A percentile compares a stretch with the other conserved stretches of the same genome.
These are phyloP conservation scores for Strigamia maritima DNA, from an alignment of 2,888 invertebrate species.

Conservation along the genomic window DNA sequence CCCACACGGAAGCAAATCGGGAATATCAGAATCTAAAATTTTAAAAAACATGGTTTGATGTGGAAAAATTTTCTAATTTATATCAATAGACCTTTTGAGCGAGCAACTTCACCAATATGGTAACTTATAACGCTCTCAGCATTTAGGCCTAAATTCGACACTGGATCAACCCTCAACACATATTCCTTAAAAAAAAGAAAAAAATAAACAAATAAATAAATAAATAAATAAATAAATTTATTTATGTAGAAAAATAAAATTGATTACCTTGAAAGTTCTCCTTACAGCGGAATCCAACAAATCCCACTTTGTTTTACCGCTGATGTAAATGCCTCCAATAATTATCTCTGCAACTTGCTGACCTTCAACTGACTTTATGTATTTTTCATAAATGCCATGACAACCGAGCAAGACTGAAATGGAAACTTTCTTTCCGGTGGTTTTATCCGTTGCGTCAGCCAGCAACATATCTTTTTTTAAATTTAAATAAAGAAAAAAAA, in stretches of 20 bases:
- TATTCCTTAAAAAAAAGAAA: constrained; percentile 64
- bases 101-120: constrained; percentile 74
- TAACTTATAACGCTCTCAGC: constrained; percentile 90
- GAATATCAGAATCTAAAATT: constrained; percentile 57
- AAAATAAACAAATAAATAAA: constrained; percentile 12
- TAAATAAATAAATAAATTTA: neutral
- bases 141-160: constrained; percentile 75
- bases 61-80: constrained; percentile 47
- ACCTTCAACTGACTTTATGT: constrained; percentile 43
- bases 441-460: constrained; percentile 49
- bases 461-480: constrained; percentile 48
- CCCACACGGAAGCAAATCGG: constrained; percentile 88
- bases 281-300: constrained; percentile 85
- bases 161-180: constrained; percentile 85
- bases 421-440: constrained; percentile 70
- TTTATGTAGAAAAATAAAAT: neutral
- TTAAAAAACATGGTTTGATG: constrained; percentile 39
- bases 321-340: constrained; percentile 84
- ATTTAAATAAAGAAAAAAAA: neutral
- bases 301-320: constrained; percentile 92
- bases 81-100: constrained; percentile 46
- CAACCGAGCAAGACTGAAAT: constrained; percentile 82
- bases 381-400: constrained; percentile 53
- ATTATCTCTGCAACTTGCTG: constrained; percentile 63
- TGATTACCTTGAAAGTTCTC: constrained; percentile 73